Base-by-base conservation (phyloP, 2,797 vertebrate genomes). In the Enteromius argenteus region DNA sequence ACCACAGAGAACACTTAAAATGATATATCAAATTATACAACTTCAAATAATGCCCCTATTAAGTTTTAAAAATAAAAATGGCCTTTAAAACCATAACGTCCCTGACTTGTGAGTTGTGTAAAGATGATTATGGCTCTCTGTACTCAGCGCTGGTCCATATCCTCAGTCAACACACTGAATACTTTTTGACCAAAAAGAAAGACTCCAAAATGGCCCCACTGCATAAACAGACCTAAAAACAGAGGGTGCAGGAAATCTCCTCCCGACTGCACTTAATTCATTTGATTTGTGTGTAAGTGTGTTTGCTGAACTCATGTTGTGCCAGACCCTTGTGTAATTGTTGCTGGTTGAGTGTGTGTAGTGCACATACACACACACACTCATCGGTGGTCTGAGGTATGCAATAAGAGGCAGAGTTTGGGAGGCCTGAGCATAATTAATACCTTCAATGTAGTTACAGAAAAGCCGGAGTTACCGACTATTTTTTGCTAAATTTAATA, bases 361-460 rank as follows among this genome's bases (percentile, higher is more conserved):
- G 69, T 49, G 76, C 68, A 68, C 44, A 68, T 3, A 62, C 27
- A 62, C 27, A 62, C 51, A 73, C 46, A 74, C 84, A 69, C 49
- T 58, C 80, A 84, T 79, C n/a, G 19, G 44, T 56, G 86, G 53
- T 62, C 84, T 92, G 87, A 89, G 91, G 89, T 53, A 85, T 90
- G 91, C 58, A 93, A 92, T 91, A 92, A 92, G 87, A 88, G 72
- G 85, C 89, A 81, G 68, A 81, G 84, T 79, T 85, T 75, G 89
- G 89, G 79, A 91, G 88, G 90, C 88, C 87, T 88, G 80, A 90
- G 88, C 90, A 93, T 93, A 94, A 94, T 94, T 91, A 91, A 88
- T 89, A 84, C 87, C 88, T 92, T 91, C 86, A 76, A 83, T 71
- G 83, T 73, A 87, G 86, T 90, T 89, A 87, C 78, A 91, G 90